These are phyloP conservation scores for Xiphorhynchus elegans DNA, from an alignment of 2,113 vertebrate species.

Conservation along the genomic window DNA sequence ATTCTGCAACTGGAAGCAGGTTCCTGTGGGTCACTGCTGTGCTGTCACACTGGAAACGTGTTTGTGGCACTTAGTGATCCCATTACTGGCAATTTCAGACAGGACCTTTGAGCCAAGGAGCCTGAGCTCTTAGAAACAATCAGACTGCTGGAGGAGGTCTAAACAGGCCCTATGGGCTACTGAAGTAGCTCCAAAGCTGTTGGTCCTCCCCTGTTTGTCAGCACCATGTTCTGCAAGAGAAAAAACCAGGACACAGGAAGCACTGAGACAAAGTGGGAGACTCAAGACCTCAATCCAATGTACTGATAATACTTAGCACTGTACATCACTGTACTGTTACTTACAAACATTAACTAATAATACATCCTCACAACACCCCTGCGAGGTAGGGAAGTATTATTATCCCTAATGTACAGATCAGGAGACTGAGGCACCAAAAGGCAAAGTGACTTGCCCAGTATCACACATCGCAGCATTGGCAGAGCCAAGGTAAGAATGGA, in stretches of 20 bases:
- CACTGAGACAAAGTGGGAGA: conserved; percentile 28
- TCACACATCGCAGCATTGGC: conserved; percentile 7
- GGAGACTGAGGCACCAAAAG: conserved; percentile 58
- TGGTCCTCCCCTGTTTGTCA: neutral
- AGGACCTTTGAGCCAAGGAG: neutral
- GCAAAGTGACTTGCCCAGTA: conserved; percentile 19
- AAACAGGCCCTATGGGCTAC: neutral
- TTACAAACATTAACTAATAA: conserved; percentile 62
- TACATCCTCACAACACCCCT: conserved; percentile 72
- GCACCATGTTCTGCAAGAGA: neutral
- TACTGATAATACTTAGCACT: conserved; percentile 61
- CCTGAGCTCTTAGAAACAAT: neutral
- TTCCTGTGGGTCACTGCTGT: neutral
- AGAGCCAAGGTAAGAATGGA: conserved; percentile 9
- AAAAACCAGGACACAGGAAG: conserved; percentile 41
- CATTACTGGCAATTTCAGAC: neutral
- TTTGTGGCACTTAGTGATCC: neutral
- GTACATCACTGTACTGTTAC: conserved; percentile 58
- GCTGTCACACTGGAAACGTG: neutral
- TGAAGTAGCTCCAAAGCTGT: neutral
- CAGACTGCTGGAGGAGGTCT: neutral
- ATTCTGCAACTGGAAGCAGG: neutral
- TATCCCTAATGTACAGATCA: conserved; percentile 24
- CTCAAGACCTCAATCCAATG: conserved; percentile 55
- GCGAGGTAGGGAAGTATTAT: conserved; percentile 62